Evolutionary conservation across 2,888 invertebrate genomes (phyloP).

Genomic region (Tetanocera ferruginea): DNA sequence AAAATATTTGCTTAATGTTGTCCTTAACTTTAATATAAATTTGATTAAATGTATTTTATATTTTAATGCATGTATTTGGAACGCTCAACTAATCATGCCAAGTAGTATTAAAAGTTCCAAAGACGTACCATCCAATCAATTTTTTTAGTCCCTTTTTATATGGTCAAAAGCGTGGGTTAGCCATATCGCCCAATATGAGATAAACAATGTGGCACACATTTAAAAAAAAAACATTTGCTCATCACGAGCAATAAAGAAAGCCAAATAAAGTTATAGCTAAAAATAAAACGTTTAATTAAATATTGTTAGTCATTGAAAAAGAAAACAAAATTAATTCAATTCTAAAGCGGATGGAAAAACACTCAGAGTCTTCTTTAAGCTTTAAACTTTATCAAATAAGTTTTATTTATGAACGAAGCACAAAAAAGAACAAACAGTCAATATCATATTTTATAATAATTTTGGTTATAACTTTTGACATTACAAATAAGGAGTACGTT

Average conservation of each 20-base stretch:
- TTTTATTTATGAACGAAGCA: too few species aligned
- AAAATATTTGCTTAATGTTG: too few species aligned
- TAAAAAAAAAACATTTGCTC: neutral
- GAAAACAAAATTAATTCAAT: neutral
- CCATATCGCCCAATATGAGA: neutral
- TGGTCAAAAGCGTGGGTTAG: neutral
- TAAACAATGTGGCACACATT: neutral
- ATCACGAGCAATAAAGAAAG: neutral
- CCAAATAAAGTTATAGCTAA: neutral
- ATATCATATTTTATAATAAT: neutral
- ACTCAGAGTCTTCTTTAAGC: neutral
- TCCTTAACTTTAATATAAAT: too few species aligned
- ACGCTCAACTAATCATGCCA: too few species aligned
- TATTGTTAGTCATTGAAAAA: neutral
- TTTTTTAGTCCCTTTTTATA: neutral
- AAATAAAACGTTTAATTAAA: neutral
- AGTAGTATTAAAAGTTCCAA: too few species aligned
- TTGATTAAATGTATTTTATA: too few species aligned
- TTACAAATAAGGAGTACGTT: neutral
- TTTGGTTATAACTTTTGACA: neutral
- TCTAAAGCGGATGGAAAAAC: neutral
- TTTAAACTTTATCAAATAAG: neutral
- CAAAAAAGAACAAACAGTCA: too few species aligned
- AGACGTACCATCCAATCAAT: too few species aligned
- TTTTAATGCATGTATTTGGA: too few species aligned